Evolutionary conservation across 2,797 vertebrate genomes (phyloP).

Genomic region (Anas bahamensis): DNA sequence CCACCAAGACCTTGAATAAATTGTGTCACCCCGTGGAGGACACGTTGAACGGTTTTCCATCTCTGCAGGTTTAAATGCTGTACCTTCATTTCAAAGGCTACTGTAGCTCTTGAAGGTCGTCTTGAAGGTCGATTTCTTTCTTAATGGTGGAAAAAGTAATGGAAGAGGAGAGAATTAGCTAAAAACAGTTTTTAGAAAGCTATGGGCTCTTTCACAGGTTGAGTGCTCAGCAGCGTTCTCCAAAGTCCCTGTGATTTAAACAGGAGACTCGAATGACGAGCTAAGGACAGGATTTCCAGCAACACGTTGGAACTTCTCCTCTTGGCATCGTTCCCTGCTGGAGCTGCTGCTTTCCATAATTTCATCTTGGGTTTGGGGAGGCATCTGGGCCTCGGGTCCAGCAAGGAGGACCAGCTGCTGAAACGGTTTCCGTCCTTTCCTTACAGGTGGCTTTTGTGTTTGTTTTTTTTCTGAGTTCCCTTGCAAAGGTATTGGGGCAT

Average conservation of each 20-base stretch:
- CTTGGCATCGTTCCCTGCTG: accelerated
- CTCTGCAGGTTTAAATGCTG: neutral
- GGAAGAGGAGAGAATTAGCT: neutral
- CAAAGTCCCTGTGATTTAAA: neutral
- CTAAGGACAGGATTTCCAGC: neutral
- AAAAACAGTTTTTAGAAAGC: neutral
- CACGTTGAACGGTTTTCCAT: neutral
- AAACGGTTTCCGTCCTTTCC: neutral
- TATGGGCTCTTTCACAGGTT: neutral
- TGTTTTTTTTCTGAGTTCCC: neutral
- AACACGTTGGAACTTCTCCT: accelerated
- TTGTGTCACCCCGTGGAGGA: too few species aligned
- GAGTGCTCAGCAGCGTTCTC: neutral
- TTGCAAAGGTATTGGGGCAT: neutral
- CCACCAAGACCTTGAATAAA: neutral
- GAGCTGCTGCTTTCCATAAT: neutral
- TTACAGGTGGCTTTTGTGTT: neutral
- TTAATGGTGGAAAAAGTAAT: neutral
- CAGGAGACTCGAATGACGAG: neutral
- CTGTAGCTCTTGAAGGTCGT: neutral
- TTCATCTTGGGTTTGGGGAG: neutral
- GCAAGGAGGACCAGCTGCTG: neutral
- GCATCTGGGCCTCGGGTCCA: neutral
- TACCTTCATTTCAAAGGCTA: neutral
- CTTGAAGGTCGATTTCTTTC: neutral